Evolutionary conservation across 2,888 invertebrate genomes (phyloP).

Genomic region (Synanthedon myopaeformis): DNA sequence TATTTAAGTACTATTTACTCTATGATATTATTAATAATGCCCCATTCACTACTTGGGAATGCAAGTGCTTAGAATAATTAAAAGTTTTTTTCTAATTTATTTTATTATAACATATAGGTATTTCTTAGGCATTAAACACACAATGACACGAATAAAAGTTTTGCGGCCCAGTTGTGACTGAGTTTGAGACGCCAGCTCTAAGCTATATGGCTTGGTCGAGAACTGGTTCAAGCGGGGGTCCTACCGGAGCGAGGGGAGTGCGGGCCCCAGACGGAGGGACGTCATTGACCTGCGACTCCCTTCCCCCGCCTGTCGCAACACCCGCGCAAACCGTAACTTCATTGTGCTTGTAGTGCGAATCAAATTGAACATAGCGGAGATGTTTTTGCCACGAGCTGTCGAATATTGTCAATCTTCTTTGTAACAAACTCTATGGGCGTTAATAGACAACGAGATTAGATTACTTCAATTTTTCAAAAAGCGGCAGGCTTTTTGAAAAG

Average conservation of each 20-base stretch:
- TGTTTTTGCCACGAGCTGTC: conserved; percentile 22
- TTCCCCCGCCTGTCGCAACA: conserved; percentile 32
- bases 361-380: conserved; percentile 45
- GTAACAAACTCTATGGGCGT: neutral
- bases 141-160: neutral
- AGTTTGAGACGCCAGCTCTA: conserved; percentile 17
- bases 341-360: conserved; percentile 52
- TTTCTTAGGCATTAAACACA: too few species aligned
- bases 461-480: conserved; percentile 4
- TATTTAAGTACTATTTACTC: too few species aligned
- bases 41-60: too few species aligned
- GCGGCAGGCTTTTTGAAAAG: too few species aligned
- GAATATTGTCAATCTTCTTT: neutral
- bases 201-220: conserved; percentile 36
- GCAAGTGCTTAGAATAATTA: too few species aligned
- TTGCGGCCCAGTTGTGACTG: conserved; percentile 3
- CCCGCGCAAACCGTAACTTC: conserved; percentile 56
- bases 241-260: conserved; percentile 20
- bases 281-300: conserved; percentile 59
- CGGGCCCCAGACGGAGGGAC: conserved; percentile 55
- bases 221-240: conserved; percentile 33
- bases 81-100: too few species aligned
- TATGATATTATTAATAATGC: too few species aligned
- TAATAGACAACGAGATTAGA: conserved; percentile 13
- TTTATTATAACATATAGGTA: too few species aligned